Evolutionary conservation across 2,113 vertebrate species (phyloP), one percentile per base, ranked within the genome.

Genomic region (Aegotheles bennettii): DNA sequence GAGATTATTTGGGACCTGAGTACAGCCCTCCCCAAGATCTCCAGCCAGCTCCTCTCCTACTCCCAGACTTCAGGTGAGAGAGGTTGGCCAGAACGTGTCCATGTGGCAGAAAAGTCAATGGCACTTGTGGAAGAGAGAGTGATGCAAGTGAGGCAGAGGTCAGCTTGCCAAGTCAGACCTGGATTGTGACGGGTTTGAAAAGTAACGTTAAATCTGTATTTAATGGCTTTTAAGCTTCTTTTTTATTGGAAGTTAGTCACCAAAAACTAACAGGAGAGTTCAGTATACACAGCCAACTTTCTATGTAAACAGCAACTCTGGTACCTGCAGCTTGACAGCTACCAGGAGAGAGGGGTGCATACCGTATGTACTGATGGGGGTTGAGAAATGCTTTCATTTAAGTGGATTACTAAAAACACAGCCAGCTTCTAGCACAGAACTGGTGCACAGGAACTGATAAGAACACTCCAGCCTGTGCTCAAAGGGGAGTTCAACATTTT

Each of bases 271-370:
- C 16, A 84, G 50, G 47, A 90, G 64, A 67, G 6, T 17, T 88
- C 51, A 89, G 54, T 28, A 26, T 16, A 56, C 24, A 53, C 12
- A 84, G 69, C 40, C 89, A 89, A 43, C 56, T 84, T 94, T n/a
- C 48, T 63, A 42, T 78, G 81, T 57, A 87, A 89, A 75, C 36
- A 68, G 64, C 51, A 79, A 25, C 26, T 29, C 77, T 61, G 45
- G 71, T 75, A 90, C 47, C 40, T 57, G 63, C 63, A 92, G 24
- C 59, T 82, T 89, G 91, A 75, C 73, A 87, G 70, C 51, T 60
- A 47, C 65, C 68, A 76, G 71, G 65, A 84, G 69, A 51, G 42
- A 50, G 57, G 21, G 67, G 29, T 31, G 25, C 18, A 35, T 25
- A 16, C 2, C 11, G 25, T 45, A 43, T 71, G 18, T 36, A 19